Evolutionary conservation across 2,113 vertebrate species (phyloP).

Genomic region (mouse (Mus musculus)): GRCm39 chr2:73668001-73668500

Average conservation of each 20-base stretch:
- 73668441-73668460: not conserved
- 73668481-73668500: no score
- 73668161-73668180: conserved; percentile 45
- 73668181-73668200: conserved; percentile 31
- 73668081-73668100: not conserved
- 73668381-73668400: conserved; percentile 16
- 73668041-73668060: conserved; percentile 21
- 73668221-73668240: conserved; percentile 57
- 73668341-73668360: not conserved
- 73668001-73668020: not conserved
- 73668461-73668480: no score
- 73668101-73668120: not conserved
- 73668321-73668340: no score
- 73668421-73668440: not conserved
- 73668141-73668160: not conserved
- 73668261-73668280: conserved; percentile 30
- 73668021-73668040: not conserved
- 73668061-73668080: conserved; percentile 11
- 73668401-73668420: conserved; percentile 42
- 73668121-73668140: not conserved
- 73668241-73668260: not conserved
- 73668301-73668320: not conserved
- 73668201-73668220: not conserved
- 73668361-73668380: not conserved
- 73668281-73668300: not conserved